Conservation (phyloP, 2,888 invertebrate genomes). For the Scaptomyza cyrtandrae region DNA sequence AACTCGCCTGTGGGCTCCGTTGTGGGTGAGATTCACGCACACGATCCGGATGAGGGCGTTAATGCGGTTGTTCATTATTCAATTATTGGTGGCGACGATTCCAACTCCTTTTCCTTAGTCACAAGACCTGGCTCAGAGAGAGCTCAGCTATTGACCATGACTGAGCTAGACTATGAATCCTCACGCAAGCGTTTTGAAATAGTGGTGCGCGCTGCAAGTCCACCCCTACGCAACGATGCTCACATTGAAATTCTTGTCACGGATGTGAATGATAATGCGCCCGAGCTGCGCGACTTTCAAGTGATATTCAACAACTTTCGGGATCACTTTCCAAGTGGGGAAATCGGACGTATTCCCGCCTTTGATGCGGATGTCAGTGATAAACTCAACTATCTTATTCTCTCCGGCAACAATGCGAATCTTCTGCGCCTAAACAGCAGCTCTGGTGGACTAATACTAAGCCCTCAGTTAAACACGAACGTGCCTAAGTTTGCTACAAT, state of each 20-base stretch:
- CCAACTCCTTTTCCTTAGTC: constrained; percentile 92
- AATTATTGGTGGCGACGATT: constrained; percentile 96
- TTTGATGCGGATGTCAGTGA: constrained; percentile 97
- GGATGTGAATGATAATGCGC: constrained; percentile 98
- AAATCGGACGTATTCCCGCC: constrained; percentile 96
- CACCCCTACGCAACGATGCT: constrained; percentile 94
- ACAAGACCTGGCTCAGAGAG: constrained; percentile 92
- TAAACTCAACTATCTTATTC: constrained; percentile 90
- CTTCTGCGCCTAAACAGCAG: constrained; percentile 93
- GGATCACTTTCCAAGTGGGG: constrained; percentile 96
- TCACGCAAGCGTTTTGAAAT: constrained; percentile 94
- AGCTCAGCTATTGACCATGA: constrained; percentile 94
- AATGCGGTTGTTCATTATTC: constrained; percentile 97
- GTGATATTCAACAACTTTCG: constrained; percentile 98
- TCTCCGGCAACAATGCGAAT: constrained; percentile 97
- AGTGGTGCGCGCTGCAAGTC: constrained; percentile 95
- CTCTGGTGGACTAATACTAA: constrained; percentile 93
- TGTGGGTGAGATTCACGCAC: constrained; percentile 95
- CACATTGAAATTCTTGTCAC: constrained; percentile 94
- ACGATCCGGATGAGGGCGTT: constrained; percentile 96
- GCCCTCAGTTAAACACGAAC: constrained; percentile 97
- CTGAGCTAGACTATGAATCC: constrained; percentile 98
- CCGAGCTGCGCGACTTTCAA: constrained; percentile 94
- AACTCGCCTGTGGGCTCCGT: constrained; percentile 98
- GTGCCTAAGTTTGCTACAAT: constrained; percentile 96